Evolutionary conservation across 2,797 vertebrate genomes (phyloP).

Genomic region (Australoheros facetus): DNA sequence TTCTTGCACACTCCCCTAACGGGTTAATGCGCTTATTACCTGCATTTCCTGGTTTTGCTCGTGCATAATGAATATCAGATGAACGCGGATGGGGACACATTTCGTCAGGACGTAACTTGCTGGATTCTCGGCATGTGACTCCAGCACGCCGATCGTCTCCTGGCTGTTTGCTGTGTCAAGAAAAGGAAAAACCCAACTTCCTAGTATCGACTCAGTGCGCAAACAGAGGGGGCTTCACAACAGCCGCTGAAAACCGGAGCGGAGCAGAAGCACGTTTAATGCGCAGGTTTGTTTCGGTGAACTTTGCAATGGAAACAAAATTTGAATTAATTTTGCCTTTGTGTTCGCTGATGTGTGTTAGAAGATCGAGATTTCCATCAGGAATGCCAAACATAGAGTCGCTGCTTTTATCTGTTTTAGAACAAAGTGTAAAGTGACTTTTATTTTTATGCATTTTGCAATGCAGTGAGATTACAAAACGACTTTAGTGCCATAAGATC

Average conservation of each 20-base stretch:
- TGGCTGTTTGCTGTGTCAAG: constrained; percentile 6
- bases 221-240: not conserved
- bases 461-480: fast-evolving
- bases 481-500: not conserved
- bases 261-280: not conserved
- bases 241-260: not conserved
- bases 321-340: not conserved
- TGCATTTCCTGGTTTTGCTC: not conserved
- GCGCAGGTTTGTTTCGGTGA: not conserved
- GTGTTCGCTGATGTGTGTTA: not conserved
- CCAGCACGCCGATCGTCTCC: not conserved
- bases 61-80: not conserved
- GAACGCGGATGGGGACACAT: not conserved
- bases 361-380: not conserved
- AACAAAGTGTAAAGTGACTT: not conserved
- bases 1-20: not conserved
- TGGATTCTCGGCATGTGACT: not conserved
- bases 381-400: not conserved
- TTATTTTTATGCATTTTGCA: not conserved
- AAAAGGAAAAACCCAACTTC: not conserved
- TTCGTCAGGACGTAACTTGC: not conserved
- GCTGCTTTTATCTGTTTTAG: not conserved
- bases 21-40: not conserved
- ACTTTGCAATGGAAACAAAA: not conserved
- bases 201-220: not conserved